Evolutionary conservation across 1,140 invertebrate genomes (phyloP).

Genomic region (Heliconius hewitsoni): DNA sequence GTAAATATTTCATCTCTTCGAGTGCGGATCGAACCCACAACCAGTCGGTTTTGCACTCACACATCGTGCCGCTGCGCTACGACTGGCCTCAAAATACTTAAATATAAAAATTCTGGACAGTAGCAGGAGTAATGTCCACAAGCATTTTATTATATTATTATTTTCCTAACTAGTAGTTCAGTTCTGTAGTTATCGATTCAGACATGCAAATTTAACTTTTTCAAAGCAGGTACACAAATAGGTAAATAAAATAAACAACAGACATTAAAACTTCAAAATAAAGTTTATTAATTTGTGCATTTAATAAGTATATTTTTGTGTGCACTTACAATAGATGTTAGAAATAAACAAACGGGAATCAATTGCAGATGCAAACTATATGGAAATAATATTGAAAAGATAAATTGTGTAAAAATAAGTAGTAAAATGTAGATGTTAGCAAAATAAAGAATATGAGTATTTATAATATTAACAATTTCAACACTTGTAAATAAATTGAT

Average conservation of each 20-base stretch:
- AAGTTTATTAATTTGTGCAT: conserved; percentile 42
- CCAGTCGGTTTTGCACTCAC: no score
- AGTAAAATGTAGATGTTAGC: not conserved
- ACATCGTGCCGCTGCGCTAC: no score
- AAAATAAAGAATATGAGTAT: conserved; percentile 29
- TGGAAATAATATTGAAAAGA: not conserved
- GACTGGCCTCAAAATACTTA: no score
- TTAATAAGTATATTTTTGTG: conserved; percentile 29
- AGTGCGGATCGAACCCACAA: no score
- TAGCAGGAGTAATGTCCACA: no score
- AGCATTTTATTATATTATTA: no score
- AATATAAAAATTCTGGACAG: no score
- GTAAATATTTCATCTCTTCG: no score
- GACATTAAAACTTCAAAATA: conserved; percentile 20
- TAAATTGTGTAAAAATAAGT: not conserved
- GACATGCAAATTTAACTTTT: no score
- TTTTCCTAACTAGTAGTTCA: no score
- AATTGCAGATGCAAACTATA: not conserved
- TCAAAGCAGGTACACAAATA: no score
- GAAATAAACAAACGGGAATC: not conserved
- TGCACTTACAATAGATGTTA: conserved; percentile 29
- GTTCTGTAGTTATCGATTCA: no score
- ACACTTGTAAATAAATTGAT: conserved; percentile 26
- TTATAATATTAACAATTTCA: conserved; percentile 20
- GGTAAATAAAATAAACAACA: conserved; percentile 25